Conservation (phyloP, 2,888 invertebrate genomes). For the Galeopsomyia nigrocyanea region DNA sequence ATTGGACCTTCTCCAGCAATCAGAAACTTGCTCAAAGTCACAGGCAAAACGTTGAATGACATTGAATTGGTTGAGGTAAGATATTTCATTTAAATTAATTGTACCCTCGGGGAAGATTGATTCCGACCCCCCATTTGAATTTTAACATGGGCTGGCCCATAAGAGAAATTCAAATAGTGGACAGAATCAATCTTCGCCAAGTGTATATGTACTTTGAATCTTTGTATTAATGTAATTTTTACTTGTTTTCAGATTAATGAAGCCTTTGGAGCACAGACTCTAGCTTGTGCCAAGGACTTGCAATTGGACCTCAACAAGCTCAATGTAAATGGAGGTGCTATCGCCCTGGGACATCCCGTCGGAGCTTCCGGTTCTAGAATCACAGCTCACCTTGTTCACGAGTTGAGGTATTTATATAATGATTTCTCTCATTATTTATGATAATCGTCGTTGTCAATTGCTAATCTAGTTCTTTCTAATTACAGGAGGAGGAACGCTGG, state of each 20-base stretch:
- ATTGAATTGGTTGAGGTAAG: slow-evolving; percentile 93
- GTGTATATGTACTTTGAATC: too few species aligned
- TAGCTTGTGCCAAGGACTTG: slow-evolving; percentile 92
- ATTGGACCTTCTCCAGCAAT: slow-evolving; percentile 97
- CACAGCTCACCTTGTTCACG: slow-evolving; percentile 90
- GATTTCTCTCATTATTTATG: neutral
- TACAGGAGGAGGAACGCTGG: slow-evolving; percentile 86
- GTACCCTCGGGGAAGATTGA: neutral
- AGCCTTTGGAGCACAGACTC: slow-evolving; percentile 95
- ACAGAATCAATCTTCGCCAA: too few species aligned
- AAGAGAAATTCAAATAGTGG: too few species aligned
- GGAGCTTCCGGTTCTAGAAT: slow-evolving; percentile 96
- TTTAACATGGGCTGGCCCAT: too few species aligned
- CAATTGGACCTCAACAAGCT: slow-evolving; percentile 88
- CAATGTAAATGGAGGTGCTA: slow-evolving; percentile 96
- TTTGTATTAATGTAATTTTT: slow-evolving; percentile 1
- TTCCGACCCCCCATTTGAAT: neutral
- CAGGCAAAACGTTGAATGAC: slow-evolving; percentile 85
- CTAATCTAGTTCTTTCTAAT: neutral
- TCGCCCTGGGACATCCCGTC: slow-evolving; percentile 96
- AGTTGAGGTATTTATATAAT: slow-evolving; percentile 78
- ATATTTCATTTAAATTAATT: slow-evolving; percentile 16
- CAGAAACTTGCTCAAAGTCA: slow-evolving; percentile 82
- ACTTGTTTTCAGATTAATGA: slow-evolving; percentile 87
- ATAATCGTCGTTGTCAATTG: too few species aligned